Conservation (phyloP, 2,797 vertebrate genomes). For the Rhabdomys pumilio region DNA sequence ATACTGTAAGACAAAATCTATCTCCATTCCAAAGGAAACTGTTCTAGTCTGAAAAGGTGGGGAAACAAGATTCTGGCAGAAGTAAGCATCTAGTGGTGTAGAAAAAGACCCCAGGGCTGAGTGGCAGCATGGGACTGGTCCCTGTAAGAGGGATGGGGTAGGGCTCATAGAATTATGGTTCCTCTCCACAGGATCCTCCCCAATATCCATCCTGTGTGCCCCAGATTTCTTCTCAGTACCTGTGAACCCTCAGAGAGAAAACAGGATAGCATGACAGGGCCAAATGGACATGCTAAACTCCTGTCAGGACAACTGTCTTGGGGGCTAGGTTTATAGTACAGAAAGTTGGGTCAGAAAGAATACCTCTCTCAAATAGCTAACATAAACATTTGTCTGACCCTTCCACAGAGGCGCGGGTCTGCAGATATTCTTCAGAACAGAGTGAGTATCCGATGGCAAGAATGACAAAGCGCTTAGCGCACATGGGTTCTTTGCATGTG, state of each 20-base stretch:
- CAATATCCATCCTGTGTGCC: neutral
- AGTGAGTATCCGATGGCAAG: constrained; percentile 70
- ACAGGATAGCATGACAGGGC: neutral
- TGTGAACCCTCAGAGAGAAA: neutral
- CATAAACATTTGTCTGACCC: constrained; percentile 41
- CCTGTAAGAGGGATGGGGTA: neutral
- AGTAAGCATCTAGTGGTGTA: neutral
- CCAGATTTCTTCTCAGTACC: neutral
- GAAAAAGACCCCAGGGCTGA: neutral
- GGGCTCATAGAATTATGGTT: neutral
- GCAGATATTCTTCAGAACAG: constrained; percentile 79
- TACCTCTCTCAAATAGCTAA: constrained; percentile 5
- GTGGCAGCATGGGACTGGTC: neutral
- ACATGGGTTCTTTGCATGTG: neutral
- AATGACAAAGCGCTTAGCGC: neutral
- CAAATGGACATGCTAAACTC: neutral
- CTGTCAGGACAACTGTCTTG: neutral
- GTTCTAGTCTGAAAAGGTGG: neutral
- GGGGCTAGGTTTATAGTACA: neutral
- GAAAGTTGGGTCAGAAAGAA: neutral
- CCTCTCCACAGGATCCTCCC: neutral
- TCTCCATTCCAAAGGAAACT: constrained; percentile 35
- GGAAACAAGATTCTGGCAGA: neutral
- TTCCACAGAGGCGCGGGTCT: constrained; percentile 65
- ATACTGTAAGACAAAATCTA: constrained; percentile 39